Evolutionary conservation across 2,797 vertebrate species (phyloP), one percentile per base, ranked within the genome.

Genomic region (Phalloptychus januarius): DNA sequence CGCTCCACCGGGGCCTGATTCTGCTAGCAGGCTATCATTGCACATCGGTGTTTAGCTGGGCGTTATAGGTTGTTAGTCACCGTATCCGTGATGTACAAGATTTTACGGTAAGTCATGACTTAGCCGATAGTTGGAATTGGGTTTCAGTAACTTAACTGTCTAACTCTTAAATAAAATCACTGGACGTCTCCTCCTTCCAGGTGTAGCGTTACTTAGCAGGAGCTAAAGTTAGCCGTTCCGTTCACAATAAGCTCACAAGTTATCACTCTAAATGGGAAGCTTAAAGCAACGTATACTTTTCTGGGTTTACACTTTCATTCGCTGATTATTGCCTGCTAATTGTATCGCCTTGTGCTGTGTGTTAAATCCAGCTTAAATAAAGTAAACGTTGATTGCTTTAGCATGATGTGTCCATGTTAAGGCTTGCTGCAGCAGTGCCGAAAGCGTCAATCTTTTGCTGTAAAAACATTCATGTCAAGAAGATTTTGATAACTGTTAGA

Each of bases 51-150:
- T 16, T 45, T 12, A 25, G 28, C 67, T 33, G 15, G 23, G 25
- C 8, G 36, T 48, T 28, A 36, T 16, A 28, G 16, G 11, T 18
- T 18, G 7, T 16, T 45, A 3, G 10, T 16, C 33, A 18, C 31
- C 10, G 2, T 11, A 3, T 48, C 25, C 15, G 38, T 50, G 4
- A 77, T 45, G 16, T 6, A 10, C 25, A 2, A 1, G 0, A 11
- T 13, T 40, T 50, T 5, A n/a, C 54, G 88, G 90, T 92, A 80
- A 85, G 91, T 86, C 25, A 0, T 23, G 10, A 56, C 23, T 15
- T 31, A 42, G 12, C 6, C 38, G 1, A 45, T n/a, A 45, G 10
- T 25, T 69, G 0, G 18, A 42, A 16, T 11, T n/a, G 4, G 20
- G 1, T 50, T 4, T 2, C 2, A 13, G 38, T 33, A 1, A 10